Evolutionary conservation across 2,888 invertebrate genomes (phyloP), one percentile per base, ranked within the genome.

Genomic region (Microplitis manilae): DNA sequence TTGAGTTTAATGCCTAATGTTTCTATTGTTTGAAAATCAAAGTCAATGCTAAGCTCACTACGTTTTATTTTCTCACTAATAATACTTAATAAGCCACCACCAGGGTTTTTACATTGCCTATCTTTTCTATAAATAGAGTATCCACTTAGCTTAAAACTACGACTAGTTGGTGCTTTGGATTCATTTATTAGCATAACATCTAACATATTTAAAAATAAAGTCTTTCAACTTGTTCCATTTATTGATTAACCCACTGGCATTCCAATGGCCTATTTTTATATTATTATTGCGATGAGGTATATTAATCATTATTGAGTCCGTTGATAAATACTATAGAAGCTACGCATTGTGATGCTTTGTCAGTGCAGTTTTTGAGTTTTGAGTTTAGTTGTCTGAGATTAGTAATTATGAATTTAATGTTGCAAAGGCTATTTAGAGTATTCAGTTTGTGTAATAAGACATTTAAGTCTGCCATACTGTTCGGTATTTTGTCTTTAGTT

Each of bases 131-230:
- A 1, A 0, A 7, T 17, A 8, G 8, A 9, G 13, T 75, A 81
- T 6, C 77, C 76, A 7, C 0, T 38, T n/a, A 81, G 59, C 1
- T 73, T 61, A 15, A 75, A 68, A 38, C 72, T 50, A 41, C 15
- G 15, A 67, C 68, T 65, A 20, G 60, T n/a, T 7, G 20, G 50
- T 30, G 75, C 13, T 71, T 78, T 77, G 2, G 76, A 77, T 78
- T 80, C 79, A 68, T 80, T 80, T 9, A 79, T 40, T 41, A 77
- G 5, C 41, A 81, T 67, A 13, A 81, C 75, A 65, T 81, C 79
- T 68, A 79, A 68, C 8, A 38, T 78, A 50, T 15, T 17, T 61
- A 5, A 50, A 13, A 1, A 81, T 38, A 60, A 81, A 81, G 5
- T 81, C 13, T 41, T 62, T 73, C 9, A 80, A 6, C 70, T 82